A percentile compares a stretch with the other conserved stretches of the same genome.
Conservation (phyloP, 1,140 invertebrate species). For the Eriocheir sinensis region DNA sequence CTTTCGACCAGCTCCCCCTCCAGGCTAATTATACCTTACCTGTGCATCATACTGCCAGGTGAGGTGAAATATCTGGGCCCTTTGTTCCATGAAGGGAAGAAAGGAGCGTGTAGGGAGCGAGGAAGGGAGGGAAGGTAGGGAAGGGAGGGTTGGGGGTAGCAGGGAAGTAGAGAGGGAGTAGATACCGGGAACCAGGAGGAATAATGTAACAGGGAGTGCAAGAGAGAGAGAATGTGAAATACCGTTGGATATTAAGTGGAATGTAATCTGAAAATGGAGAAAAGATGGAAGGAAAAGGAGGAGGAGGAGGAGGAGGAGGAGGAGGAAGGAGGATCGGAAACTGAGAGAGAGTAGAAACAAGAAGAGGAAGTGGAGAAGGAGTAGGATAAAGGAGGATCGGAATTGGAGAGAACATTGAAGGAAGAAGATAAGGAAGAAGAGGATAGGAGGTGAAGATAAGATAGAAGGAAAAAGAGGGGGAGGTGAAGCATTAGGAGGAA, state of each 20-base stretch:
- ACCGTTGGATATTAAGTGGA: neutral
- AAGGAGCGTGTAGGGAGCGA: neutral
- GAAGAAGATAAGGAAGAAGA: no score
- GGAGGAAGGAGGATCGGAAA: no score
- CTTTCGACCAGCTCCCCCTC: neutral
- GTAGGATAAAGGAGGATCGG: no score
- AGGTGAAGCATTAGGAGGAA: no score
- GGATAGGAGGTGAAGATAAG: no score
- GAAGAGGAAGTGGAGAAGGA: no score
- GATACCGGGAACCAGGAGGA: no score
- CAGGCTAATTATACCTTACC: constrained; percentile 37
- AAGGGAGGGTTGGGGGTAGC: constrained; percentile 19
- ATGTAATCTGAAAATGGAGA: neutral
- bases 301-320: neutral
- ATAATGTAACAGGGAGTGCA: neutral
- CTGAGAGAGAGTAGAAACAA: no score
- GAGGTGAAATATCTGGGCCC: constrained; percentile 13
- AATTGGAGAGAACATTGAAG: no score
- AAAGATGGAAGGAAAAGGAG: neutral
- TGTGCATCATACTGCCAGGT: constrained; percentile 28
- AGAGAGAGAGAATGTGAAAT: neutral
- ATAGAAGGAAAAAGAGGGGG: no score
- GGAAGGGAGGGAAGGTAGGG: neutral
- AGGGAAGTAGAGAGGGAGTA: neutral
- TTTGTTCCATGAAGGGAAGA: constrained; percentile 17